Percentiles rank a stretch among this genome's conserved stretches.
Conservation (phyloP, 2,797 vertebrate genomes). For the Phataginus tetradactyla region DNA sequence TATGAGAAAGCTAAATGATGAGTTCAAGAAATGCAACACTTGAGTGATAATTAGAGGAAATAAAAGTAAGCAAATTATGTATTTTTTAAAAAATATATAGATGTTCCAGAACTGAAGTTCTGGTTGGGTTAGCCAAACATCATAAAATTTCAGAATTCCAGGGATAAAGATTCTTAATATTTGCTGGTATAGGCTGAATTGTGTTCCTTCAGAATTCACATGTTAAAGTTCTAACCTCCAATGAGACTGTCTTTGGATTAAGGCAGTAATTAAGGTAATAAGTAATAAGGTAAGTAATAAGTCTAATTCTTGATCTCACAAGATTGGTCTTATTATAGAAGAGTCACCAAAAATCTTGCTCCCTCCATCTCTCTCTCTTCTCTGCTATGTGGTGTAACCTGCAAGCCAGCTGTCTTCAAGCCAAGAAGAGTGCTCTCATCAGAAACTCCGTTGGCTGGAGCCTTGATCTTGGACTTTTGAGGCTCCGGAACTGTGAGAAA, state of each 20-base stretch:
- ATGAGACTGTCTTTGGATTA: background rate
- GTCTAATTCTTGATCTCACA: no score
- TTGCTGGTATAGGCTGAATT: background rate
- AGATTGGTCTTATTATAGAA: background rate
- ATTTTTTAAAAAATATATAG: background rate
- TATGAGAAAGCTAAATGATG: background rate
- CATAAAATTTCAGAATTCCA: background rate
- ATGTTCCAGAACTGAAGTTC: background rate
- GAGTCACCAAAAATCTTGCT: background rate
- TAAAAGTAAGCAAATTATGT: background rate
- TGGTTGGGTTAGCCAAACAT: background rate
- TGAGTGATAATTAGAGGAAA: background rate
- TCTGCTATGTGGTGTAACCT: background rate
- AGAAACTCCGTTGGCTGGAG: no score
- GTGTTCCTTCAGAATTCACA: background rate
- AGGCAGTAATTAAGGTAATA: background rate
- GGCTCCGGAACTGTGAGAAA: background rate
- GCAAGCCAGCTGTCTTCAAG: background rate
- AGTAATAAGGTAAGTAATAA: no score
- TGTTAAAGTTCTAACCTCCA: background rate
- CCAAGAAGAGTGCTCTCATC: background rate
- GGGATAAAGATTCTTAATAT: background rate
- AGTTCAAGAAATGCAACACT: background rate
- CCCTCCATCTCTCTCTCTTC: background rate
- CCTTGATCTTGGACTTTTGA: background rate